A percentile compares a stretch with the other conserved stretches of the same genome.
phyloP scores from a whole-genome alignment of 2,113 vertebrate species.

The Pachycephala philippinensis region DNA sequence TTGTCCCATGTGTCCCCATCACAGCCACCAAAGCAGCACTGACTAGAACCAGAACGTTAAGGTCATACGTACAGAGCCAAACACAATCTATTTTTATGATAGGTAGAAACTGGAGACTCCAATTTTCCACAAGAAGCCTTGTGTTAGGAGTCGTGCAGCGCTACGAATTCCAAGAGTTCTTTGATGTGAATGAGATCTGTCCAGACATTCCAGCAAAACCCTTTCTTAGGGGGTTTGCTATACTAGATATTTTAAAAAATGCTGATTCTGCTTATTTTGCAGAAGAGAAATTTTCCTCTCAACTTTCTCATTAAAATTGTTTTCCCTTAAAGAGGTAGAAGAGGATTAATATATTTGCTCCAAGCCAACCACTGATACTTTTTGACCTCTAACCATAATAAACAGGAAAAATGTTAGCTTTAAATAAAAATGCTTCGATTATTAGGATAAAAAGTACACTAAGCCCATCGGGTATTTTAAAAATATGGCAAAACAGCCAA shows the following conservation, averaged over 20 bases:
- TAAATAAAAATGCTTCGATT: neutral
- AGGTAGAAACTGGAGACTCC: neutral
- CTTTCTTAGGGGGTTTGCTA: conserved; percentile 26
- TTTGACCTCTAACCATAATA: neutral
- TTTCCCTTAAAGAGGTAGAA: neutral
- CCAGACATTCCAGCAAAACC: conserved; percentile 50
- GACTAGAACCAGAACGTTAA: neutral
- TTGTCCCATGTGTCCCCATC: too few relatives aligned
- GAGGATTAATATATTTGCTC: neutral
- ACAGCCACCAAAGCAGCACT: neutral
- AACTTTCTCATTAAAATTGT: conserved; percentile 24
- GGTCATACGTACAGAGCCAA: neutral
- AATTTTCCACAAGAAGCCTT: neutral
- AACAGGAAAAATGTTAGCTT: neutral
- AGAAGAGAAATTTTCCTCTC: neutral
- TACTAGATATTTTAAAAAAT: conserved; percentile 28
- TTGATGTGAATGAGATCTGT: conserved; percentile 47
- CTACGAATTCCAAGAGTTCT: neutral
- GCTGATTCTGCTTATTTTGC: conserved; percentile 16
- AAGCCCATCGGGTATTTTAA: neutral
- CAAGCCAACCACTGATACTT: neutral
- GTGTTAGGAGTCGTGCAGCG: accelerated
- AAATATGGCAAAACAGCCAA: neutral
- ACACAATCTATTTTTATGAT: neutral
- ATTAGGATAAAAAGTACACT: neutral